Evolutionary conservation across 2,113 vertebrate genomes (phyloP).

Genomic region (Amia ocellicauda): DNA sequence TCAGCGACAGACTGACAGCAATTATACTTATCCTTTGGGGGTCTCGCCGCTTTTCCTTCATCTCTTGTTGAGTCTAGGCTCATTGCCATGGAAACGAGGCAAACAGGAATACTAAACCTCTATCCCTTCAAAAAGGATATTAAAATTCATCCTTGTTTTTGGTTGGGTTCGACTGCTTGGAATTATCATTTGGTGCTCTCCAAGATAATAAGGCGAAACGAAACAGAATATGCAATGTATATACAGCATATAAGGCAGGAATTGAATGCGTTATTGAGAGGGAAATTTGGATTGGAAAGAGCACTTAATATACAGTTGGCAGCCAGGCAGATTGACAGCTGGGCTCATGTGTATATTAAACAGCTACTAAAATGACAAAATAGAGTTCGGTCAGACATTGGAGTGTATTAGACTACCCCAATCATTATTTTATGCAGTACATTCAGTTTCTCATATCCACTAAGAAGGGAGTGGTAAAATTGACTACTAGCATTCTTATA

Average conservation of each 20-base stretch:
- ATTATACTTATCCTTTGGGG: constrained; percentile 25
- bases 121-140: constrained; percentile 51
- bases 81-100: constrained; percentile 66
- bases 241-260: background rate
- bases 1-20: constrained; percentile 19
- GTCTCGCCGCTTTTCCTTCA: constrained; percentile 44
- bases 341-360: constrained; percentile 7
- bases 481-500: background rate
- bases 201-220: constrained; percentile 4
- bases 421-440: constrained; percentile 10
- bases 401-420: constrained; percentile 5
- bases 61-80: constrained; percentile 58
- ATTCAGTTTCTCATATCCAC: background rate
- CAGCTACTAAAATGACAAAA: constrained; percentile 9
- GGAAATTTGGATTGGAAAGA: constrained; percentile 12
- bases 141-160: constrained; percentile 59
- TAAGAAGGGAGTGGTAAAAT: constrained; percentile 7
- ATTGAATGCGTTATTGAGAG: background rate
- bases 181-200: constrained; percentile 14
- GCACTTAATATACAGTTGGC: background rate
- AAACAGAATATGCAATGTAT: constrained; percentile 4
- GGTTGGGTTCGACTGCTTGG: constrained; percentile 8
- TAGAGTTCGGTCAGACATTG: constrained; percentile 2
- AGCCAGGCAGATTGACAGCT: background rate
- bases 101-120: constrained; percentile 45